A percentile compares a stretch with the other conserved stretches of the same genome.
These are phyloP conservation scores for Plebejus anna DNA, from an alignment of 2,888 invertebrate genomes.

Conservation along the genomic window DNA sequence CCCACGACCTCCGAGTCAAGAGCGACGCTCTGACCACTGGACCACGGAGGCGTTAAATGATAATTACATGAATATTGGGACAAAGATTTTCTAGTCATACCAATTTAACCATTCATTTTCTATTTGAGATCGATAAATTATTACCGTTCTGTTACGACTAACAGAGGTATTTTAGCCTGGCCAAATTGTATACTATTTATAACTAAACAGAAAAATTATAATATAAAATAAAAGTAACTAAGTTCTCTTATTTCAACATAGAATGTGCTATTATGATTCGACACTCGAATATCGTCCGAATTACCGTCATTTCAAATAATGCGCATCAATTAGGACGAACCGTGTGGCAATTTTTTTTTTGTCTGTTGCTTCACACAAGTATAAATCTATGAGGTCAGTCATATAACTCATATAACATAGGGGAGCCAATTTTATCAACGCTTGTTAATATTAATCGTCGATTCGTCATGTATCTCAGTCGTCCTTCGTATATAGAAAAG, in stretches of 20 bases:
- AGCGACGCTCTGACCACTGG: too few species aligned
- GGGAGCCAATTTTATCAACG: not conserved
- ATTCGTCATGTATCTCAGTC: too few species aligned
- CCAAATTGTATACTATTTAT: slow-evolving; percentile 24
- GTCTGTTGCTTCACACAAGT: not conserved
- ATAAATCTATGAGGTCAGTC: slow-evolving; percentile 2
- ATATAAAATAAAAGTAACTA: slow-evolving; percentile 14
- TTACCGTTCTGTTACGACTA: slow-evolving; percentile 57
- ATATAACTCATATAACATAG: not conserved
- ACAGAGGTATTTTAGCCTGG: slow-evolving; percentile 44
- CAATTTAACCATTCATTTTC: slow-evolving; percentile 53
- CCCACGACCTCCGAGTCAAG: too few species aligned
- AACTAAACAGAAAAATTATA: slow-evolving; percentile 15
- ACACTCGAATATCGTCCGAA: not conserved
- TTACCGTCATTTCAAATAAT: not conserved
- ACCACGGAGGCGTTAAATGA: not conserved
- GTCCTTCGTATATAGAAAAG: too few species aligned
- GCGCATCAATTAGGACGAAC: not conserved
- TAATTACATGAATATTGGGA: not conserved
- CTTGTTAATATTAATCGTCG: not conserved
- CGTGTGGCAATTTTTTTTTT: not conserved
- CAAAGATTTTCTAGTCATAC: slow-evolving; percentile 12
- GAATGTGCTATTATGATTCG: slow-evolving; percentile 5
- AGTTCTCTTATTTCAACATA: slow-evolving; percentile 13
- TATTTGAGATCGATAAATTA: slow-evolving; percentile 65